These are phyloP conservation scores for Falco naumanni DNA, from an alignment of 2,797 vertebrate genomes.

Conservation along the genomic window DNA sequence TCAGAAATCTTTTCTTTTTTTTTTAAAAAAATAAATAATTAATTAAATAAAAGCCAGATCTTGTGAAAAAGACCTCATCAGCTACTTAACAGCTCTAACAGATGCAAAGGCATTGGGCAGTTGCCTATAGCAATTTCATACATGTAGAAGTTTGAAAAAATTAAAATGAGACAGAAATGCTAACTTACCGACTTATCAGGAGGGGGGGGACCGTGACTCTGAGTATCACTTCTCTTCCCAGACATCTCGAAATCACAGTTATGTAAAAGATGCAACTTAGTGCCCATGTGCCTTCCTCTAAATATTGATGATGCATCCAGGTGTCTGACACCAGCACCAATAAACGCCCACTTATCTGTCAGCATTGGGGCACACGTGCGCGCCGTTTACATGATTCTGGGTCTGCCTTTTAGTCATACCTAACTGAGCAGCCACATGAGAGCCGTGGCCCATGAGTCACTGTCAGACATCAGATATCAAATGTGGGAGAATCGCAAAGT, in stretches of 20 bases:
- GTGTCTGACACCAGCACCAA: constrained; percentile 15
- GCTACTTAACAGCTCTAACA: constrained; percentile 62
- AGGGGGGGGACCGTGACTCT: background rate
- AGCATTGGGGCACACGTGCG: background rate
- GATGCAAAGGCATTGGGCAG: constrained; percentile 61
- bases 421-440: constrained; percentile 29
- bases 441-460: constrained; percentile 29
- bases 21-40: background rate
- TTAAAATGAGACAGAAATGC: constrained; percentile 47
- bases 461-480: constrained; percentile 41
- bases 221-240: constrained; percentile 39
- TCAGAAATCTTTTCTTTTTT: background rate
- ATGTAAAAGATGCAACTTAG: background rate
- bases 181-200: constrained; percentile 5
- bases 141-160: constrained; percentile 43
- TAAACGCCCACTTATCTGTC: constrained; percentile 28
- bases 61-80: constrained; percentile 67
- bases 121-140: constrained; percentile 60
- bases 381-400: background rate
- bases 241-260: background rate
- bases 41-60: constrained; percentile 54
- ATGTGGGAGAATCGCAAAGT: constrained; percentile 62
- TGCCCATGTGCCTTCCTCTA: constrained; percentile 7
- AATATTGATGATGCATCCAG: background rate
- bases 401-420: background rate